A percentile compares a stretch with the other conserved stretches of the same genome.
phyloP scores from a whole-genome alignment of 1,140 invertebrate species.

The Diploscapter pachys region DNA sequence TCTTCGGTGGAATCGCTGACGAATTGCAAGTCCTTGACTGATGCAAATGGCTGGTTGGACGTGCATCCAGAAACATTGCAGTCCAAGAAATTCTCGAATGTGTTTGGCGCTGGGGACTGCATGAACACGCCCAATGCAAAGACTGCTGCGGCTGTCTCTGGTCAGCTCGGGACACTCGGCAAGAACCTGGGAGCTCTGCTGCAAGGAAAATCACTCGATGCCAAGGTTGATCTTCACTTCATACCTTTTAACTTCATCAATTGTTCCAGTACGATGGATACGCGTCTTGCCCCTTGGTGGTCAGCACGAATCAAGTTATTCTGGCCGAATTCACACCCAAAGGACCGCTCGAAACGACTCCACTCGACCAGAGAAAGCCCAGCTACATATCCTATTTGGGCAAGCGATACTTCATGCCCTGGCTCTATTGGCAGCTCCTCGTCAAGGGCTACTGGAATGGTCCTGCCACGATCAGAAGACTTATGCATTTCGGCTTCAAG shows the following conservation, averaged over 20 bases:
- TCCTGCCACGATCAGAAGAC: constrained; percentile 72
- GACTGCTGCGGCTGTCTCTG: constrained; percentile 86
- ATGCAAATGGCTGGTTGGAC: constrained; percentile 48
- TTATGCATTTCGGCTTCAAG: constrained; percentile 62
- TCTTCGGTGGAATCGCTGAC: constrained; percentile 71
- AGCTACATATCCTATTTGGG: constrained; percentile 74
- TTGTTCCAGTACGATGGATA: constrained; percentile 78
- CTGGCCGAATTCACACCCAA: constrained; percentile 91
- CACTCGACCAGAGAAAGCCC: constrained; percentile 82
- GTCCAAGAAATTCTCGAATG: constrained; percentile 75
- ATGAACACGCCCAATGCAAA: constrained; percentile 86
- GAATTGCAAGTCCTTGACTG: constrained; percentile 60
- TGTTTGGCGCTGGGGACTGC: constrained; percentile 92
- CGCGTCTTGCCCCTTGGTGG: constrained; percentile 90
- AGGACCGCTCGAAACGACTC: constrained; percentile 85
- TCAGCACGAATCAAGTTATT: constrained; percentile 73
- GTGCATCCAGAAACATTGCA: constrained; percentile 62
- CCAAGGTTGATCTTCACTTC: constrained; percentile 27
- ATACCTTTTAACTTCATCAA: neutral
- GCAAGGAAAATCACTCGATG: constrained; percentile 62
- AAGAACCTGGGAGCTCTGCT: constrained; percentile 72
- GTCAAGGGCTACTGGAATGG: constrained; percentile 83
- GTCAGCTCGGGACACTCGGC: constrained; percentile 75
- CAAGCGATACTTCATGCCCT: constrained; percentile 82
- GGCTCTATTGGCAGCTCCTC: constrained; percentile 86